Evolutionary conservation across 2,113 vertebrate genomes (phyloP), one percentile per base, ranked within the genome.

Genomic region (Amazona guildingii): DNA sequence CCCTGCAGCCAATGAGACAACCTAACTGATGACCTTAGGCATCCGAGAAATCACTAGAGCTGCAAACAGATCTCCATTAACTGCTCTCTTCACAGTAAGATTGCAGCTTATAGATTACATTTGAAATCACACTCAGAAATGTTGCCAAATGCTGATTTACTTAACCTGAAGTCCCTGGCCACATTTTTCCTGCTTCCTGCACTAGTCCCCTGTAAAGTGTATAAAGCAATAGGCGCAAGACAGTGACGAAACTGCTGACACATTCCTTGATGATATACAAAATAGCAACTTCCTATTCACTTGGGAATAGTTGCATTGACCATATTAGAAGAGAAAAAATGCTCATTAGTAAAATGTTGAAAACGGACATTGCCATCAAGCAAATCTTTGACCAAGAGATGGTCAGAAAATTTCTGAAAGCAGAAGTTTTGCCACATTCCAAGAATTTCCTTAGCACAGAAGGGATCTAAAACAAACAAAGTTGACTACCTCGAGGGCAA

Each of bases 231-330:
- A 72, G 13, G 46, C 35, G 29, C 55, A 44, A 55, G 49, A 29
- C 29, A n/a, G 13, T 48, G 43, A 57, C 5, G 3, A 59, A 62
- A 57, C 19, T 35, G 52, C 52, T 84, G 59, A 79, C 57, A 57
- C 28, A 24, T 44, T 57, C 33, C 39, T 73, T 33, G 15, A 89
- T 24, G 37, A 68, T n/a, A 48, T 5, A 48, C 13, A 57, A 29
- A 74, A 54, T 15, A 62, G 29, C 13, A 28, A 59, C 54, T 51
- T 80, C 37, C 61, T 57, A 31, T 48, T 76, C 21, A 20, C 41
- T 37, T 52, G n/a, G 8, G 14, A 88, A 44, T 33, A 86, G 19
- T 19, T 69, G 5, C 25, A 28, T 4, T 0, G 0, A 73, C 13
- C 7, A 1, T 8, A 62, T 25, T 7, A 77, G 35, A 79, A 72